Evolutionary conservation across 2,113 vertebrate species (phyloP).

Genomic region (Fukomys damarensis): DNA sequence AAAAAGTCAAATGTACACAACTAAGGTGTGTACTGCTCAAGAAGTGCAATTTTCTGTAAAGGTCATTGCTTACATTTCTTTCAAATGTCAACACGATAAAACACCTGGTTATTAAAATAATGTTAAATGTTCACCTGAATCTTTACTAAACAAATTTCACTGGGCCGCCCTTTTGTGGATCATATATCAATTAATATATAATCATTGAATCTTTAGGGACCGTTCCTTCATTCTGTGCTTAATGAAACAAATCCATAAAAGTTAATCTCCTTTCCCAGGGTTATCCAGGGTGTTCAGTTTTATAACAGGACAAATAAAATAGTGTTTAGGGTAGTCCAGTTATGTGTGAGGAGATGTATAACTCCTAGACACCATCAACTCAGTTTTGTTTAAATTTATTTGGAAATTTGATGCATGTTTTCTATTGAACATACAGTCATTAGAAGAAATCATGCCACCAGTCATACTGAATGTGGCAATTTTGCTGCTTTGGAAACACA

Average conservation of each 20-base stretch:
- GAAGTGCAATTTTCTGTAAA: not conserved
- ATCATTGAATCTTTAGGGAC: not conserved
- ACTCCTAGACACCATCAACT: not conserved
- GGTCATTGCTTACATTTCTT: not conserved
- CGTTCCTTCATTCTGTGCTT: not conserved
- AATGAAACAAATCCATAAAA: constrained; percentile 22
- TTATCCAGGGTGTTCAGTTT: not conserved
- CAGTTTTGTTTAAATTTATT: not conserved
- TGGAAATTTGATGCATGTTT: not conserved
- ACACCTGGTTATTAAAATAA: constrained; percentile 5
- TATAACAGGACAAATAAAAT: not conserved
- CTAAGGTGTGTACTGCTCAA: not conserved
- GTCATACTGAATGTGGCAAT: not conserved
- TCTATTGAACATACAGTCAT: not conserved
- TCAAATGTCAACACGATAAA: constrained; percentile 15
- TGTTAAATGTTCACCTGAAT: not conserved
- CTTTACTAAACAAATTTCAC: not conserved
- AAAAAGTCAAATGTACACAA: not conserved
- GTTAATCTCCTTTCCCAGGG: not conserved
- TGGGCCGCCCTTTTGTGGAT: not conserved
- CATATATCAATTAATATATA: not conserved
- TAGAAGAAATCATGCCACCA: not conserved
- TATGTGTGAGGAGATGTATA: not conserved
- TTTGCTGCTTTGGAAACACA: constrained; percentile 39
- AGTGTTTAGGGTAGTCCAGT: not conserved